Percentiles rank a stretch among this genome's conserved stretches.
Evolutionary conservation across 2,113 vertebrate genomes (phyloP).

Genomic region (Nematolebias whitei): DNA sequence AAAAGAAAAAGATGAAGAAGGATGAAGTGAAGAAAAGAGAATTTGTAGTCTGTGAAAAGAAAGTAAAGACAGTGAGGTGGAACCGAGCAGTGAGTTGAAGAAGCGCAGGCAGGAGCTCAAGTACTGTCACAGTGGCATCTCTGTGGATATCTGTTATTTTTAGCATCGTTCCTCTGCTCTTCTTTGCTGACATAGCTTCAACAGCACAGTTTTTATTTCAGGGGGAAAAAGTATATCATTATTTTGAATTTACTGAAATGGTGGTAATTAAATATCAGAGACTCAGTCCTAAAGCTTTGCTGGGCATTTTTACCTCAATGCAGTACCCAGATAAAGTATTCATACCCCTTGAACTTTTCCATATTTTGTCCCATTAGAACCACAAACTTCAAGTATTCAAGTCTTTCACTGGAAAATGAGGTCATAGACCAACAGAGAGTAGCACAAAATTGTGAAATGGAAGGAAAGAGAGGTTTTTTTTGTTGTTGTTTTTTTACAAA

Average conservation of each 20-base stretch:
- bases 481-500: too few relatives aligned
- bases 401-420: neutral
- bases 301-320: neutral
- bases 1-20: constrained; percentile 14
- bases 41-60: constrained; percentile 26
- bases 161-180: constrained; percentile 41
- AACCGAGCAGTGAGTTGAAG: constrained; percentile 29
- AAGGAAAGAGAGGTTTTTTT: too few relatives aligned
- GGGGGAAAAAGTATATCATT: constrained; percentile 11
- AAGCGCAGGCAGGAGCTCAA: constrained; percentile 34
- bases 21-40: neutral
- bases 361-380: neutral
- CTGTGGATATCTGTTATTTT: constrained; percentile 63
- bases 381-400: neutral
- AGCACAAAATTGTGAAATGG: neutral
- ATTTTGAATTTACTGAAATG: constrained; percentile 14
- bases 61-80: constrained; percentile 38
- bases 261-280: neutral
- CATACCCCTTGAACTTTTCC: neutral
- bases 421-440: neutral
- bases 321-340: neutral
- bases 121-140: constrained; percentile 53
- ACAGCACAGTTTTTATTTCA: constrained; percentile 48
- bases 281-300: neutral
- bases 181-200: constrained; percentile 37